Evolutionary conservation across 2,888 invertebrate genomes (phyloP).

Genomic region (Sisyra terminalis): DNA sequence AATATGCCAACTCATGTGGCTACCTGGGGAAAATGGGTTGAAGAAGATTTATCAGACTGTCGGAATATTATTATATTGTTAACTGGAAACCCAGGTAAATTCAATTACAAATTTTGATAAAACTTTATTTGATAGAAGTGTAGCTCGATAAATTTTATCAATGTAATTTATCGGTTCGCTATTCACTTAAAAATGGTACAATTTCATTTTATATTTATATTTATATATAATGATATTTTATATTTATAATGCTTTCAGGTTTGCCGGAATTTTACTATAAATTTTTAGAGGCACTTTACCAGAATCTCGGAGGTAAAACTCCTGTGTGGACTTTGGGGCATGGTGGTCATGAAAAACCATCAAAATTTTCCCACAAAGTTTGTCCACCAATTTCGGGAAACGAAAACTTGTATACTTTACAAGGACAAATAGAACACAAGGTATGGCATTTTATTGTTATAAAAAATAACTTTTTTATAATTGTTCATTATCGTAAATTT

Average conservation of each 20-base stretch:
- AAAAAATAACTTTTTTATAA: too few relatives aligned
- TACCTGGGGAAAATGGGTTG: conserved; percentile 52
- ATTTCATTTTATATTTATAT: neutral
- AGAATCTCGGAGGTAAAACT: conserved; percentile 33
- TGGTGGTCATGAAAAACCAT: conserved; percentile 65
- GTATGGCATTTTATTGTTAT: too few relatives aligned
- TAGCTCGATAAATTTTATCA: neutral
- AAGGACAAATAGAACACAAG: conserved; percentile 70
- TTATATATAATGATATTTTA: neutral
- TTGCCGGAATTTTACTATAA: conserved; percentile 61
- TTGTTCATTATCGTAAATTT: too few relatives aligned
- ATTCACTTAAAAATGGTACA: too few relatives aligned
- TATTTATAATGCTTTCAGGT: conserved; percentile 21
- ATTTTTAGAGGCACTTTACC: conserved; percentile 50
- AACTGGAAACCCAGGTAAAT: conserved; percentile 65
- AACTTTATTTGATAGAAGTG: neutral
- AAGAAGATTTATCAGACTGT: conserved; percentile 35
- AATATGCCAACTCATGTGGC: conserved; percentile 54
- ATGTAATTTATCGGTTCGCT: neutral
- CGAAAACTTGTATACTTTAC: conserved; percentile 48
- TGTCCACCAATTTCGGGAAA: conserved; percentile 33
- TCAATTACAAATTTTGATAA: neutral
- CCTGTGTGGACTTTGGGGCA: conserved; percentile 74
- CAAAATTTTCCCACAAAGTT: conserved; percentile 28
- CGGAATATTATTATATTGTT: conserved; percentile 56